Evolutionary conservation across 2,113 vertebrate genomes (phyloP), one percentile per base, ranked within the genome.

Genomic region (Lampris incognitus): DNA sequence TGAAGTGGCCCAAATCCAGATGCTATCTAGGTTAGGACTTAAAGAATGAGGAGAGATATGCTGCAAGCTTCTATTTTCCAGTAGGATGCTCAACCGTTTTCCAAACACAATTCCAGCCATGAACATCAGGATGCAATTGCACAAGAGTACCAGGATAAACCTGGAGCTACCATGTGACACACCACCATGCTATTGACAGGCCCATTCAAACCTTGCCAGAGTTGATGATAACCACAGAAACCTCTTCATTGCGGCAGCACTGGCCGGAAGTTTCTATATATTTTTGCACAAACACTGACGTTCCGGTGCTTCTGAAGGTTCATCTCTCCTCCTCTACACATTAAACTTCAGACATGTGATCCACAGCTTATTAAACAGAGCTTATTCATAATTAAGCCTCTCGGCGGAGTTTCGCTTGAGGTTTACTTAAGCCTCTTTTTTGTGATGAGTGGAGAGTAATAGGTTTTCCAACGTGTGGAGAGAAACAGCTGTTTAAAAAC

Each of bases 371-470:
- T 91, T 90, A 91, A 90, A 90, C 80, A 83, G 77, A 89, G 89
- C 86, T 88, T 86, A 89, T 78, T 86, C 81, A 79, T 91, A 88
- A 92, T 91, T 88, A 92, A 89, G 87, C 78, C 79, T 92, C 86
- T 77, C 83, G 78, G 83, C 83, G 82, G 83, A 85, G 74, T 81
- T 88, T 82, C 68, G 81, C 87, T 77, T 63, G 80, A 85, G 82
- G 77, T 84, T 87, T 76, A 57, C 48, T 62, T 67, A 82, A 84
- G 86, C 85, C 80, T 64, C 67, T 75, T 63, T 41, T 63, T 69
- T 42, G 77, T 69, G 87, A 87, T 66, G 85, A 90, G 85, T 68
- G 81, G 83, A 42, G 85, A 70, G 84, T 81, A 77, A 87, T 85
- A 66, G 66, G 79, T 81, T 85, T 85, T 58, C 77, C 80, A 78